phyloP scores from a whole-genome alignment of 2,888 invertebrate species.

The Argyra leucocephala region DNA sequence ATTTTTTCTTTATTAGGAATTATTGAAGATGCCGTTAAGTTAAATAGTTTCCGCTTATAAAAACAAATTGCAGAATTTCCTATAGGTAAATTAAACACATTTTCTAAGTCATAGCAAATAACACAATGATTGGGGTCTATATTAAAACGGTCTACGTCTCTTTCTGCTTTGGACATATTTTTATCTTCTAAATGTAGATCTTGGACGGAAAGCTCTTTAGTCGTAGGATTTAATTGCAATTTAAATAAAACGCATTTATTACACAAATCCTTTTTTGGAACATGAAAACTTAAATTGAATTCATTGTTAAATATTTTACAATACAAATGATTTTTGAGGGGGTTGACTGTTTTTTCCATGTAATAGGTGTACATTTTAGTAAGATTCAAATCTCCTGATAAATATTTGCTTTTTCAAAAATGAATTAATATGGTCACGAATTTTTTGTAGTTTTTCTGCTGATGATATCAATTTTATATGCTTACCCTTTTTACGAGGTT shows the following conservation, averaged over 20 bases:
- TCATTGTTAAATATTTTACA: constrained; percentile 7
- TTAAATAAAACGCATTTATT: constrained; percentile 9
- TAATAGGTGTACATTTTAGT: neutral
- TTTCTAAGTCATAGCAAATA: constrained; percentile 20
- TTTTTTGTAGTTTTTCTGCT: too few relatives aligned
- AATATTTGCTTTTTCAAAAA: too few relatives aligned
- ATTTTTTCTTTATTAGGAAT: constrained; percentile 9
- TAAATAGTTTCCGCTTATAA: constrained; percentile 18
- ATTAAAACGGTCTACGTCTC: constrained; percentile 9
- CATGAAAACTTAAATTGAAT: constrained; percentile 10
- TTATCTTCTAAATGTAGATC: constrained; percentile 4
- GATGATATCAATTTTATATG: too few relatives aligned
- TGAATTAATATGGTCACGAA: too few relatives aligned
- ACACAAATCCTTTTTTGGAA: constrained; percentile 11
- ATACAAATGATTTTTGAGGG: neutral
- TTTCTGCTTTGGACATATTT: constrained; percentile 5
- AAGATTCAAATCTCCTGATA: neutral
- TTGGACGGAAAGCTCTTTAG: neutral
- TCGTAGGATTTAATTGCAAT: constrained; percentile 7
- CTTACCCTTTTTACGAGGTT: too few relatives aligned
- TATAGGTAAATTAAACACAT: constrained; percentile 15
- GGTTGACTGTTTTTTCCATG: neutral
- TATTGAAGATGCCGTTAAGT: constrained; percentile 17
- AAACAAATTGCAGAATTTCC: constrained; percentile 14
- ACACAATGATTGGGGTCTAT: constrained; percentile 11